A percentile compares a stretch with the other conserved stretches of the same genome.
Conservation (phyloP, 2,888 invertebrate species). For the Amphiduros pacificus region DNA sequence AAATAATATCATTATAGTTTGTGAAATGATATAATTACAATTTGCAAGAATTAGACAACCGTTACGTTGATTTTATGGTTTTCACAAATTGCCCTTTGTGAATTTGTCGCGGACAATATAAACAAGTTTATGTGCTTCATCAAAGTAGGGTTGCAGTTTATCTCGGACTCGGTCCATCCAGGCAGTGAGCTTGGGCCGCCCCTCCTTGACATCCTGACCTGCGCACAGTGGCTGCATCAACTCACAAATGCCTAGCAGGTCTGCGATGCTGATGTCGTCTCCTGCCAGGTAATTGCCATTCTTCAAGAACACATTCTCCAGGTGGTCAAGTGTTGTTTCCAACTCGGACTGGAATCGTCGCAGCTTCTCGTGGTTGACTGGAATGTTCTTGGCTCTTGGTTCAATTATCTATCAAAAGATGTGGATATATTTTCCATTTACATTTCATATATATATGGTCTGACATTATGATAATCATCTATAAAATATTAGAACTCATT, state of each 20-base stretch:
- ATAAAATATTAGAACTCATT: too few relatives aligned
- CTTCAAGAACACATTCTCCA: constrained; percentile 46
- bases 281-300: constrained; percentile 43
- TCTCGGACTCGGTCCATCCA: constrained; percentile 47
- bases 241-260: constrained; percentile 50
- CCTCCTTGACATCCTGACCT: constrained; percentile 40
- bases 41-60: too few relatives aligned
- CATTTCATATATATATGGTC: too few relatives aligned
- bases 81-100: constrained; percentile 1
- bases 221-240: constrained; percentile 47
- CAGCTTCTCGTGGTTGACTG: constrained; percentile 40
- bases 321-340: constrained; percentile 18
- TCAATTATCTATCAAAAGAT: constrained; percentile 45
- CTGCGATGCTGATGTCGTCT: constrained; percentile 48
- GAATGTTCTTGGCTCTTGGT: constrained; percentile 38
- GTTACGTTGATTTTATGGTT: too few relatives aligned
- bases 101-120: constrained; percentile 2
- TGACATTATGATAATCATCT: too few relatives aligned
- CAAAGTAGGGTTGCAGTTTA: constrained; percentile 25
- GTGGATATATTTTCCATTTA: too few relatives aligned
- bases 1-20: too few relatives aligned
- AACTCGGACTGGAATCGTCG: constrained; percentile 31
- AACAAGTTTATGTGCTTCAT: constrained; percentile 15
- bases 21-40: too few relatives aligned
- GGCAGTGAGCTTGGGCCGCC: constrained; percentile 37